Conservation (phyloP, 2,888 invertebrate genomes). For the Lamproptera curius region DNA sequence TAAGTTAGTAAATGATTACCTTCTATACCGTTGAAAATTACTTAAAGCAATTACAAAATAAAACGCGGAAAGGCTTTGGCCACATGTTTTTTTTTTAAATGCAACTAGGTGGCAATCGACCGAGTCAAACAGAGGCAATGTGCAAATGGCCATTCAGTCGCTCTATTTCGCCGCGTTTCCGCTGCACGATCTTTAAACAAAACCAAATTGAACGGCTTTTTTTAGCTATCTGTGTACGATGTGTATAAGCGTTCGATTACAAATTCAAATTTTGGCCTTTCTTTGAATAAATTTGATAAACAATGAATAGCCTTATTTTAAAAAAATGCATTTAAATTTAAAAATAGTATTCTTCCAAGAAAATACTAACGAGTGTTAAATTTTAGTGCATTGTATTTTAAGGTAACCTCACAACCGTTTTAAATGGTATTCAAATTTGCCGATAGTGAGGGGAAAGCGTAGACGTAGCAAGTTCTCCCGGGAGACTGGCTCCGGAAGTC, state of each 20-base stretch:
- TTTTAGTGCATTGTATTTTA: conserved; percentile 2
- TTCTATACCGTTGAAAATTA: too few species aligned
- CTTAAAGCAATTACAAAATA: too few species aligned
- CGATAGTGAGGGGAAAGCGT: conserved; percentile 40
- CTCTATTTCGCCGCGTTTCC: conserved; percentile 55
- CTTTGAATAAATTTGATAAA: too few species aligned
- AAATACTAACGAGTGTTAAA: too few species aligned
- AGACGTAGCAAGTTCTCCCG: conserved; percentile 37
- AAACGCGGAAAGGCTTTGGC: too few species aligned
- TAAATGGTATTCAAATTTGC: conserved; percentile 8
- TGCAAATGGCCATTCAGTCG: conserved; percentile 57
- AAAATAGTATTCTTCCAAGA: not conserved
- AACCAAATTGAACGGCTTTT: conserved; percentile 52
- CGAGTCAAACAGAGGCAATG: conserved; percentile 49
- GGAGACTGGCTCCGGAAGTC: conserved; percentile 55
- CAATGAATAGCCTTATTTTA: too few species aligned
- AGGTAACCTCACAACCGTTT: not conserved
- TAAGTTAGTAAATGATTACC: too few species aligned
- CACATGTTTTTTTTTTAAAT: too few species aligned
- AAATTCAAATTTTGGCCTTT: too few species aligned
- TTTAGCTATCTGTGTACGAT: conserved; percentile 38
- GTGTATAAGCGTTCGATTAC: too few species aligned
- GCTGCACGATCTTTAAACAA: conserved; percentile 61
- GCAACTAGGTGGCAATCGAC: conserved; percentile 30
- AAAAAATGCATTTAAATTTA: not conserved